Evolutionary conservation across 1,140 invertebrate genomes (phyloP).

Genomic region (Galendromus occidentalis): DNA sequence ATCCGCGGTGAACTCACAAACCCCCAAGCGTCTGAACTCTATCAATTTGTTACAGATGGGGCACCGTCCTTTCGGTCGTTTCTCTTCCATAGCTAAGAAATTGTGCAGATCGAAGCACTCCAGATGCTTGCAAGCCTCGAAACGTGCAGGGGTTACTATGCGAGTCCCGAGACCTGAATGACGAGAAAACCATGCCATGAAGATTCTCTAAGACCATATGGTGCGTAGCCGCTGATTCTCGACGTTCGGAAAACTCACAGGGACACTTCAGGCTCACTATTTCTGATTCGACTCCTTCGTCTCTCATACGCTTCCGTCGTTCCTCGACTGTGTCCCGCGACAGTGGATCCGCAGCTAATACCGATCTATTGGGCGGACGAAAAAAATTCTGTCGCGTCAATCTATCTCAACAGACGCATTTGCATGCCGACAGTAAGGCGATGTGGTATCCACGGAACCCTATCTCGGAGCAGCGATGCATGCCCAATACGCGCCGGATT

Average conservation of each 20-base stretch:
- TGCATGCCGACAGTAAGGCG: no score
- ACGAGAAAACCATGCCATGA: no score
- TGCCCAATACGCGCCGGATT: no score
- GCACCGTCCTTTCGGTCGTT: neutral
- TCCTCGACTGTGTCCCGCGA: neutral
- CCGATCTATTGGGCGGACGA: neutral
- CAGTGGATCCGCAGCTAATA: neutral
- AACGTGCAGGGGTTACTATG: neutral
- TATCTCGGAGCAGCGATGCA: no score
- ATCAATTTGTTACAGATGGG: neutral
- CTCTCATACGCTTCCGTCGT: neutral
- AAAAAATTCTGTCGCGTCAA: no score
- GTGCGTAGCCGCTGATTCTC: no score
- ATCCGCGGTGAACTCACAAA: neutral
- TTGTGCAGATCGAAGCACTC: slow-evolving; percentile 2
- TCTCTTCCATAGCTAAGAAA: neutral
- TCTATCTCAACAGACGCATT: no score
- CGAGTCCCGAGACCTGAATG: neutral
- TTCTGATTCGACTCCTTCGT: neutral
- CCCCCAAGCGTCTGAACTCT: neutral
- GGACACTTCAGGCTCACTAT: neutral
- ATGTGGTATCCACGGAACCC: no score
- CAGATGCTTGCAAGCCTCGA: neutral
- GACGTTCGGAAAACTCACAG: neutral
- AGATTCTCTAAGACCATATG: no score